phyloP scores from a whole-genome alignment of 2,797 vertebrate genomes.

The Danio tinwini region DNA sequence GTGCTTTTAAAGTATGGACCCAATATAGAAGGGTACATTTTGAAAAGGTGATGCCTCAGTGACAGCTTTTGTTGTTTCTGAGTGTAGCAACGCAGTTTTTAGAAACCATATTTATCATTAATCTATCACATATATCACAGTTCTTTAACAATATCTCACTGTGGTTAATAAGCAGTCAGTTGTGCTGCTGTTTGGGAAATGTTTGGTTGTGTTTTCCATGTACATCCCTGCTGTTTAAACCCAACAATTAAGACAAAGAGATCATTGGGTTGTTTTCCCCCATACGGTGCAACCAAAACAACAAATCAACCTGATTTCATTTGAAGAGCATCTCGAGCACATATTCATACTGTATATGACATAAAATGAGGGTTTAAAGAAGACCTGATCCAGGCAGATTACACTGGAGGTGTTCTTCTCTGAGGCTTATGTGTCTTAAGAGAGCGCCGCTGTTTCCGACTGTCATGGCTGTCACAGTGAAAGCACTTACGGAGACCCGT shows the following conservation, averaged over 20 bases:
- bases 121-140: too few relatives aligned
- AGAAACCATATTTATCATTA: too few relatives aligned
- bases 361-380: slow-evolving; percentile 37
- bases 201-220: too few relatives aligned
- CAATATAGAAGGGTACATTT: too few relatives aligned
- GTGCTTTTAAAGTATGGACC: too few relatives aligned
- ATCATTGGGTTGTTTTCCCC: background rate
- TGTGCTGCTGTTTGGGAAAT: too few relatives aligned
- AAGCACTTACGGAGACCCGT: slow-evolving; percentile 80
- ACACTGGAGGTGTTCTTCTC: slow-evolving; percentile 75
- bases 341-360: slow-evolving; percentile 26
- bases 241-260: background rate
- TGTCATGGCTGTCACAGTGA: slow-evolving; percentile 82
- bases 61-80: too few relatives aligned
- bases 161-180: too few relatives aligned
- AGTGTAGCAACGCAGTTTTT: too few relatives aligned
- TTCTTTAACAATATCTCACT: too few relatives aligned
- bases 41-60: too few relatives aligned
- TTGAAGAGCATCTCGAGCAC: background rate
- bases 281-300: slow-evolving; percentile 18
- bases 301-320: slow-evolving; percentile 23
- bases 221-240: too few relatives aligned
- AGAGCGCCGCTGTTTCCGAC: slow-evolving; percentile 69
- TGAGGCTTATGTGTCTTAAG: slow-evolving; percentile 81
- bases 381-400: slow-evolving; percentile 49